Base-by-base conservation (phyloP, 2,888 invertebrate genomes). In the Eutolmus rufibarbis region DNA sequence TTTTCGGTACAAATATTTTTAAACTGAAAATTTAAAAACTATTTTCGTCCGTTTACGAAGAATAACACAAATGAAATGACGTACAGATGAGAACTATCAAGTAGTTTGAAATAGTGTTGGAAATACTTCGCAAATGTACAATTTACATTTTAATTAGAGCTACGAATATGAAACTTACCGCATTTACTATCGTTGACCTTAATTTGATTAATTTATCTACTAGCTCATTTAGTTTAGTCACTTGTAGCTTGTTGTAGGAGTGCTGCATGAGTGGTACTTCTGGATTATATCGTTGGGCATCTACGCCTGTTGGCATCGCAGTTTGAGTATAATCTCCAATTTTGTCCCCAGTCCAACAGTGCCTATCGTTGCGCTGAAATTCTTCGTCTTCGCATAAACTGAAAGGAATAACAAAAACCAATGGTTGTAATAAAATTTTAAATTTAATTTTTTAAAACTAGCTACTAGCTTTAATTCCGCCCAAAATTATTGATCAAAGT, bases 261-360 rank as follows among this genome's bases (percentile, higher is more conserved):
- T 91, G 90, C 43, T 90, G 88, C 79, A 91, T 91, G 88, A 91
- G 90, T 89, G 93, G 92, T 88, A 93, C 92, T 90, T 93, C 93
- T 34, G 93, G 93, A 90, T 93, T 93, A 88, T 93, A 93, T 86
- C 91, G 91, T 89, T 93, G 93, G 19, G 91, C 91, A 89, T 92
- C 92, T 19, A 91, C 90, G 40, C 91, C 91, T 23, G 91, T 89
- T n/a, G 90, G 90, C 89, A 92, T 92, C 82, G 92, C 90, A 87
- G 92, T 90, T 89, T 92, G 92, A 12, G 91, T 91, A 88, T 93
- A 93, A 88, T 93, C 92, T 9, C 92, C 92, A 46, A 92, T 89
- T 19, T 92, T 91, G 89, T 92, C 92, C 89, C 93, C 93, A 88
- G 91, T 92, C 93, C 93, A 93, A 90, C 93, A 93, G 89, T 92